Percentiles rank a stretch among this genome's conserved stretches.
Conservation (phyloP, 2,797 vertebrate genomes). For the Lepus oiostolus region DNA sequence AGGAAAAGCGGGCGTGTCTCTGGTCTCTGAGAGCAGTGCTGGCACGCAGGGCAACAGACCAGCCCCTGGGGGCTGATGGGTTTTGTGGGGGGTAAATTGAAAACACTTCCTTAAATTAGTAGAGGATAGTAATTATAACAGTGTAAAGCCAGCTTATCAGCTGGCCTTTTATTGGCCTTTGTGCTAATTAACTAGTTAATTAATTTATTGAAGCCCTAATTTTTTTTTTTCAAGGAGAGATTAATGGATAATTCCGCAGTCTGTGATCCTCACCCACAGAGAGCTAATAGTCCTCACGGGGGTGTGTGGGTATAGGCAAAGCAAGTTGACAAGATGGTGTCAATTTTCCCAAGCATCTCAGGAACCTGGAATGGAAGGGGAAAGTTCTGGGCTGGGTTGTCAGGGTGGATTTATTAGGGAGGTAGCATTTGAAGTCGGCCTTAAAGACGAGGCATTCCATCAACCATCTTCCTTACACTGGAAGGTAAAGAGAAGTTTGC, state of each 20-base stretch:
- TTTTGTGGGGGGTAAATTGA: neutral
- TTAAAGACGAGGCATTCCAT: neutral
- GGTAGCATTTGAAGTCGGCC: neutral
- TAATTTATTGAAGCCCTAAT: constrained; percentile 44
- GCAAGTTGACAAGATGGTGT: neutral
- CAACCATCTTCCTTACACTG: neutral
- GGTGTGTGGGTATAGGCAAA: neutral
- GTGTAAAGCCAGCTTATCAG: neutral
- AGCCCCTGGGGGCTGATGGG: accelerated
- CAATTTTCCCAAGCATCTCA: neutral
- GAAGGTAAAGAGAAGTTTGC: constrained; percentile 70
- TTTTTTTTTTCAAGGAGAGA: neutral
- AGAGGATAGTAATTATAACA: neutral
- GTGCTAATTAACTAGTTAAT: constrained; percentile 52
- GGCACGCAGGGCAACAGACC: neutral
- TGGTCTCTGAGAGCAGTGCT: neutral
- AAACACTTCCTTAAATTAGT: neutral
- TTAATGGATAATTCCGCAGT: neutral
- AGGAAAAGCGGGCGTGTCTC: neutral
- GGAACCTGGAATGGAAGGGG: neutral
- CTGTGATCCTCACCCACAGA: neutral
- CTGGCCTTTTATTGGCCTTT: neutral
- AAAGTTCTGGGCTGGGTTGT: neutral
- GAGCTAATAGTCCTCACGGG: neutral
- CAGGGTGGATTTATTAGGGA: neutral